Evolutionary conservation across 2,797 vertebrate genomes (phyloP).

Genomic region (Coreius guichenoti): DNA sequence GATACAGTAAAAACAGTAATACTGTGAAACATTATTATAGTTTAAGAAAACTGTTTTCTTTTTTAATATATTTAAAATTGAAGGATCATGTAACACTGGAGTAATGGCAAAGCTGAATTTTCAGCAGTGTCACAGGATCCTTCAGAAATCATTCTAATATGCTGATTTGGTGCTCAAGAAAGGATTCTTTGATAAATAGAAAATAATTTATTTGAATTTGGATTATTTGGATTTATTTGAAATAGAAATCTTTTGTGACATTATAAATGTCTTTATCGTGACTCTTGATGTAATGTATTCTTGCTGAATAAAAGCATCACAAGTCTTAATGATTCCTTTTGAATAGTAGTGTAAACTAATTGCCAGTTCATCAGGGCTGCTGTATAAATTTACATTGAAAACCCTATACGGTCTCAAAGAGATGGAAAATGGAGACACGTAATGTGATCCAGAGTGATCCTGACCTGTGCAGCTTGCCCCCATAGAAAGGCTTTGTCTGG

Average conservation of each 20-base stretch:
- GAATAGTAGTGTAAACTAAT: constrained; percentile 12
- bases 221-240: no score
- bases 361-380: background rate
- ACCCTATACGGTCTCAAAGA: constrained; percentile 35
- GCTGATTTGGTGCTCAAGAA: background rate
- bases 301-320: background rate
- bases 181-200: background rate
- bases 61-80: background rate
- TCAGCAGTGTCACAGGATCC: background rate
- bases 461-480: constrained; percentile 95
- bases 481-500: constrained; percentile 98
- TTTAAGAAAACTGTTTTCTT: background rate
- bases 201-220: background rate
- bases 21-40: background rate
- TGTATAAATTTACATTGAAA: constrained; percentile 24
- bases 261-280: background rate
- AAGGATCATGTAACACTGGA: no score
- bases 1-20: no score
- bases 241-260: background rate
- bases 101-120: background rate
- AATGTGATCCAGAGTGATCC: constrained; percentile 46
- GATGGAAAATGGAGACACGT: constrained; percentile 13
- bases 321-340: background rate
- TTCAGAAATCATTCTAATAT: background rate
- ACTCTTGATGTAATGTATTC: background rate